Percentiles rank a stretch among this genome's conserved stretches.
Conservation (phyloP, 2,113 vertebrate genomes). For the Emydocephalus ijimae region DNA sequence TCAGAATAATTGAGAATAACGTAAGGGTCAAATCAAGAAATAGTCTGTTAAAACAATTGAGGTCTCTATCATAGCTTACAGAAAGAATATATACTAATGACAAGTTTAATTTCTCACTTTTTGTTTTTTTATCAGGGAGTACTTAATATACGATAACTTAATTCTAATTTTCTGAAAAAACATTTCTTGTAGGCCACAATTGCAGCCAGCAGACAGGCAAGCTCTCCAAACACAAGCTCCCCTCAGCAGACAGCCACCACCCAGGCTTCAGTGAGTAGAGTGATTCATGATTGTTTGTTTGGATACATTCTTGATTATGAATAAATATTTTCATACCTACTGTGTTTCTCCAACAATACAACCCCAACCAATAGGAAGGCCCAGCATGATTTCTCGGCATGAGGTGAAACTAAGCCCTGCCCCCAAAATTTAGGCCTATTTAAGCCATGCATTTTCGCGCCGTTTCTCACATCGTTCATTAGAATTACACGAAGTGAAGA, state of each 20-base stretch:
- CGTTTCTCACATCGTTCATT: no score
- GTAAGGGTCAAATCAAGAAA: neutral
- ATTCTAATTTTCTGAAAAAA: neutral
- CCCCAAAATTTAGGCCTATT: no score
- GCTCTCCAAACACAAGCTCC: slow-evolving; percentile 83
- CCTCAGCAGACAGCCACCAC: slow-evolving; percentile 83
- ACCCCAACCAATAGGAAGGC: no score
- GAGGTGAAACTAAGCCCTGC: no score
- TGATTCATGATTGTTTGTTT: neutral
- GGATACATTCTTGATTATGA: slow-evolving; percentile 1
- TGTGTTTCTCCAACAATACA: no score
- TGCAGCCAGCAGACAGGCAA: slow-evolving; percentile 92
- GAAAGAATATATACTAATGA: neutral
- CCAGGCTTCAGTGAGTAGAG: slow-evolving; percentile 74
- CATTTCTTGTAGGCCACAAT: slow-evolving; percentile 82
- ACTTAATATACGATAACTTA: neutral
- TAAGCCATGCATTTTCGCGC: no score
- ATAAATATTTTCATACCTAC: neutral
- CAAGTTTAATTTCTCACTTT: neutral
- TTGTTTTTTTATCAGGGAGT: neutral
- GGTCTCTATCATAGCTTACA: neutral
- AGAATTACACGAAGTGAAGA: no score
- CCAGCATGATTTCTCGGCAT: no score
- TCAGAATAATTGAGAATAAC: neutral
- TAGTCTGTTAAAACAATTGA: neutral